Percentiles rank a stretch among this genome's conserved stretches.
Conservation (phyloP, 2,113 vertebrate species). For the Ochotona curzoniae region DNA sequence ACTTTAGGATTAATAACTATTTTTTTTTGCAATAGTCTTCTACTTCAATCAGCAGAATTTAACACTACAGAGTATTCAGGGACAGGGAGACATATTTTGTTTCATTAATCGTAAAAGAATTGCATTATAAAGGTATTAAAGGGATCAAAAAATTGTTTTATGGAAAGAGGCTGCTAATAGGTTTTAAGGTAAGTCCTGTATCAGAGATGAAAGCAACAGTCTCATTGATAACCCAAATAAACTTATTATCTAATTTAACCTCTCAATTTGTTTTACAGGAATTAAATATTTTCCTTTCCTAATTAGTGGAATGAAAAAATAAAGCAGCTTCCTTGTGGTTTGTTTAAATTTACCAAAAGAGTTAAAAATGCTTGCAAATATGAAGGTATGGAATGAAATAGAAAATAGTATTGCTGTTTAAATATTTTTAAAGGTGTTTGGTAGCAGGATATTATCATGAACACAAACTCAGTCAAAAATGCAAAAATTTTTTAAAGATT, state of each 20-base stretch:
- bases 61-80: background rate
- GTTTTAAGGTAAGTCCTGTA: background rate
- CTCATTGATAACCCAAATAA: slow-evolving; percentile 18
- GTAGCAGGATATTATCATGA: slow-evolving; percentile 34
- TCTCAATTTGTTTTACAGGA: background rate
- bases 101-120: background rate
- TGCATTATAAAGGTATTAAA: background rate
- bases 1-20: background rate
- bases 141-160: background rate
- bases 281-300: background rate
- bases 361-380: slow-evolving; percentile 22
- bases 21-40: too few relatives aligned
- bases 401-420: slow-evolving; percentile 3
- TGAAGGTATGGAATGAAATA: background rate
- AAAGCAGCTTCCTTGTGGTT: background rate
- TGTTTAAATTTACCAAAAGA: slow-evolving; percentile 38
- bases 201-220: background rate
- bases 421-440: slow-evolving; percentile 47
- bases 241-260: background rate
- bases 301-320: slow-evolving; percentile 27
- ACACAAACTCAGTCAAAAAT: background rate
- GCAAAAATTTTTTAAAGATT: too few relatives aligned
- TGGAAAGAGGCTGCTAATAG: background rate
- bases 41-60: background rate
- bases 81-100: background rate